Conservation (phyloP, 2,888 invertebrate species). For the Pocota personata region DNA sequence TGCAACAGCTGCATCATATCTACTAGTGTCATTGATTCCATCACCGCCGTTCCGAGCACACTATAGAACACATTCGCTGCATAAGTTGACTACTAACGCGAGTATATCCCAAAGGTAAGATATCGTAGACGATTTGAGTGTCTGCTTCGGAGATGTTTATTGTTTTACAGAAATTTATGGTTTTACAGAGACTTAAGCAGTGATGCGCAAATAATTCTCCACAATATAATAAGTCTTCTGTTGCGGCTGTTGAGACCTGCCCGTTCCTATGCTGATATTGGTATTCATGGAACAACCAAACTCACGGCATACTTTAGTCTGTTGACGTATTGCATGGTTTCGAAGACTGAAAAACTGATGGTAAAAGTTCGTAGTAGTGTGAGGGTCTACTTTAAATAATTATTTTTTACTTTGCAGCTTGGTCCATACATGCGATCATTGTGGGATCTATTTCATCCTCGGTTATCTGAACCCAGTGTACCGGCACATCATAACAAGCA, state of each 20-base stretch:
- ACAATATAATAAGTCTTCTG: constrained; percentile 89
- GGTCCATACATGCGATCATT: constrained; percentile 95
- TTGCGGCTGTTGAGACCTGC: constrained; percentile 91
- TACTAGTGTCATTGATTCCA: constrained; percentile 95
- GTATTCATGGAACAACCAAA: constrained; percentile 94
- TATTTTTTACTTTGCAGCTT: constrained; percentile 85
- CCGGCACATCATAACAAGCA: constrained; percentile 98
- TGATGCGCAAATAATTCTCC: constrained; percentile 86
- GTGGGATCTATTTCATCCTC: constrained; percentile 97
- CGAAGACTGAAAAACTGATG: constrained; percentile 96
- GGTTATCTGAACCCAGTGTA: constrained; percentile 96
- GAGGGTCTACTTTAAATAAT: not conserved
- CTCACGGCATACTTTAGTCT: constrained; percentile 96
- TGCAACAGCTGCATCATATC: constrained; percentile 90
- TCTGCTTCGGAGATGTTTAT: constrained; percentile 8
- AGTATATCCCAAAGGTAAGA: constrained; percentile 62
- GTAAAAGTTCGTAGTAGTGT: constrained; percentile 83
- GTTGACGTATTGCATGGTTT: constrained; percentile 95
- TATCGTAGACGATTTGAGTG: not conserved
- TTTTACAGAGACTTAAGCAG: constrained; percentile 82
- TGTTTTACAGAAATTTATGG: constrained; percentile 39
- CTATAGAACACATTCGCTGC: constrained; percentile 86
- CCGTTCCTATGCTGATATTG: constrained; percentile 93
- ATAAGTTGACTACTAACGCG: constrained; percentile 79
- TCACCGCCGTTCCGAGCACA: constrained; percentile 95